phyloP scores from a whole-genome alignment of 1,140 invertebrate genomes.

The Drosophila pachea region DNA sequence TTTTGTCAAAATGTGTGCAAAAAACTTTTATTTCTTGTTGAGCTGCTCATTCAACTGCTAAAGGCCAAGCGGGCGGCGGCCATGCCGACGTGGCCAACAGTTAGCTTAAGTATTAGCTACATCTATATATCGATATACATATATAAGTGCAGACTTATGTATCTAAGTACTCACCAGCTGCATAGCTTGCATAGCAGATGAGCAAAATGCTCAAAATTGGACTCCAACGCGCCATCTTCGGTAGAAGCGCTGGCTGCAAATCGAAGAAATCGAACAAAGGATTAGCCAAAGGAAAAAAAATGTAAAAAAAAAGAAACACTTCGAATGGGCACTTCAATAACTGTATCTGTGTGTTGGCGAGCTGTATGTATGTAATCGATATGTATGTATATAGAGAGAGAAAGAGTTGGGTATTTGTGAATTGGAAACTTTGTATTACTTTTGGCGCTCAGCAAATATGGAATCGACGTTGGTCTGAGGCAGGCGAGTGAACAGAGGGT shows the following conservation, averaged over 20 bases:
- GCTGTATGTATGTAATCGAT: not conserved
- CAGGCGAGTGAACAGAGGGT: conserved; percentile 58
- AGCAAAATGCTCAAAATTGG: conserved; percentile 68
- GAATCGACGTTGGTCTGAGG: conserved; percentile 39
- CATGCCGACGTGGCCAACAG: conserved; percentile 36
- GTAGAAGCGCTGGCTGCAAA: conserved; percentile 55
- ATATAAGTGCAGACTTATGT: not conserved
- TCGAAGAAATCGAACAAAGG: conserved; percentile 37
- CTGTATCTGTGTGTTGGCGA: not conserved
- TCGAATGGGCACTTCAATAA: conserved; percentile 19
- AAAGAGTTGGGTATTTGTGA: not conserved
- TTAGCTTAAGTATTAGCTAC: conserved; percentile 26
- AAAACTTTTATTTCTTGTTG: too few species aligned
- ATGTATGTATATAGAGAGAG: not conserved
- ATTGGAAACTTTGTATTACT: conserved; percentile 46
- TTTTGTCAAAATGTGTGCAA: conserved; percentile 42
- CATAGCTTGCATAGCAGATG: conserved; percentile 60
- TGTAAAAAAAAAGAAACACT: conserved; percentile 30
- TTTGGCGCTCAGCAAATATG: conserved; percentile 48
- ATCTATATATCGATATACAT: not conserved
- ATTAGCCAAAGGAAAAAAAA: conserved; percentile 16
- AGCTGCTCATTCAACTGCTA: conserved; percentile 47
- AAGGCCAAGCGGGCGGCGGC: conserved; percentile 60
- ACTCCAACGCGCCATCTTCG: conserved; percentile 74
- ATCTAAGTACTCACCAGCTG: conserved; percentile 66